A percentile compares a stretch with the other conserved stretches of the same genome.
Conservation (phyloP, 2,797 vertebrate species). For the Darevskia nairensis region DNA sequence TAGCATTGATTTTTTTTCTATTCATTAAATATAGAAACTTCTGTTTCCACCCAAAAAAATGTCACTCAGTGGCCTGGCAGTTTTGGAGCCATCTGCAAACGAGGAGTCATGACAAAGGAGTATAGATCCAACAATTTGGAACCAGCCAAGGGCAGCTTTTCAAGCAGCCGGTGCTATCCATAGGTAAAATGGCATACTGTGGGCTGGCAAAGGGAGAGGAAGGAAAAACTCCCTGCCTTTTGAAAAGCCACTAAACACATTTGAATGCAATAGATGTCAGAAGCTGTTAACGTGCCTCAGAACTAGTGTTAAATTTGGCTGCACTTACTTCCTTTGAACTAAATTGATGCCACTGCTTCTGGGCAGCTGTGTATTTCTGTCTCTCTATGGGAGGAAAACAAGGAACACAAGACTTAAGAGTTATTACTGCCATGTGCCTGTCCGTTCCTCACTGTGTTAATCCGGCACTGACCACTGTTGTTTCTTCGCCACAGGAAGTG, state of each 20-base stretch:
- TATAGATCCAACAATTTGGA: neutral
- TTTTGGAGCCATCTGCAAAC: neutral
- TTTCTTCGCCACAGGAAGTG: slow-evolving; percentile 60
- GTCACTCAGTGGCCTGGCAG: neutral
- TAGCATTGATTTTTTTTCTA: neutral
- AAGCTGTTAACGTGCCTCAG: slow-evolving; percentile 38
- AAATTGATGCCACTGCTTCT: slow-evolving; percentile 47
- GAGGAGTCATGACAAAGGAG: neutral
- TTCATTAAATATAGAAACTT: neutral
- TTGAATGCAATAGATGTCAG: slow-evolving; percentile 12
- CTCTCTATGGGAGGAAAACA: slow-evolving; percentile 7
- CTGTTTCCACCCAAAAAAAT: neutral
- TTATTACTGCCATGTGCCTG: slow-evolving; percentile 42
- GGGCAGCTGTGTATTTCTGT: slow-evolving; percentile 38
- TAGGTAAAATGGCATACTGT: neutral
- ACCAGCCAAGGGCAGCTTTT: neutral
- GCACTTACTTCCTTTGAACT: slow-evolving; percentile 40
- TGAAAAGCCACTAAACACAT: slow-evolving; percentile 39
- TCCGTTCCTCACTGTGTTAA: slow-evolving; percentile 53
- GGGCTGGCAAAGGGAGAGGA: neutral
- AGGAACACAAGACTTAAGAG: slow-evolving; percentile 17
- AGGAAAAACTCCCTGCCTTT: neutral
- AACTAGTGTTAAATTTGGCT: slow-evolving; percentile 45
- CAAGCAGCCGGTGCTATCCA: neutral
- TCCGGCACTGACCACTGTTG: slow-evolving; percentile 41